These are phyloP conservation scores for Athene cunicularia DNA, from an alignment of 2,113 vertebrate genomes.

Conservation along the genomic window DNA sequence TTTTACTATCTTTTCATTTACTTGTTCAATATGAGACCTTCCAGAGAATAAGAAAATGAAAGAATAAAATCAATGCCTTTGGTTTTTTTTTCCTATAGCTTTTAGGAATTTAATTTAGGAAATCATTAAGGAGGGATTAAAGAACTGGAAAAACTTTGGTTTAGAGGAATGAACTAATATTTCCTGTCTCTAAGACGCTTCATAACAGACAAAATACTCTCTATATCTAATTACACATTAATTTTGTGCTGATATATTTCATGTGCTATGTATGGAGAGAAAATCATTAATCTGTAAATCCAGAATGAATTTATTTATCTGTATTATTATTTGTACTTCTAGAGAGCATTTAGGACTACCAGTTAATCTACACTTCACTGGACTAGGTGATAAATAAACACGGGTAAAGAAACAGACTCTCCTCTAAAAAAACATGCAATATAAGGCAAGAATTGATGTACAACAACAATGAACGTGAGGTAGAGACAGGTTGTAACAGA, in stretches of 20 bases:
- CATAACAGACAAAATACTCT: not conserved
- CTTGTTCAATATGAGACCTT: not conserved
- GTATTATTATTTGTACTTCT: not conserved
- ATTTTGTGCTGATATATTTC: not conserved
- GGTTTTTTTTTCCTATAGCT: not conserved
- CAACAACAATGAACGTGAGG: fast-evolving
- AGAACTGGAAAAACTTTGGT: not conserved
- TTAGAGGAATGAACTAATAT: not conserved
- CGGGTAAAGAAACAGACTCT: not conserved
- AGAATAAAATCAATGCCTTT: not conserved
- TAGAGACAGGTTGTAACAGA: too few relatives aligned
- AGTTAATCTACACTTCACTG: not conserved
- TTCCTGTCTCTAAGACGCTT: not conserved
- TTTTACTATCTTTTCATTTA: not conserved
- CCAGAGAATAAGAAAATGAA: not conserved
- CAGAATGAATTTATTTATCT: not conserved
- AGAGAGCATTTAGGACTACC: not conserved
- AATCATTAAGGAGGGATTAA: not conserved
- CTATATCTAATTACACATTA: not conserved
- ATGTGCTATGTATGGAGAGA: not conserved
- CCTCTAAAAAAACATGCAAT: not conserved
- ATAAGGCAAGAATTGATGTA: not conserved
- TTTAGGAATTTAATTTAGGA: not conserved
- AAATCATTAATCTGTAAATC: not conserved
- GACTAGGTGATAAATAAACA: not conserved